phyloP scores from a whole-genome alignment of 2,888 invertebrate species.

The Aspidiotus rigidus region DNA sequence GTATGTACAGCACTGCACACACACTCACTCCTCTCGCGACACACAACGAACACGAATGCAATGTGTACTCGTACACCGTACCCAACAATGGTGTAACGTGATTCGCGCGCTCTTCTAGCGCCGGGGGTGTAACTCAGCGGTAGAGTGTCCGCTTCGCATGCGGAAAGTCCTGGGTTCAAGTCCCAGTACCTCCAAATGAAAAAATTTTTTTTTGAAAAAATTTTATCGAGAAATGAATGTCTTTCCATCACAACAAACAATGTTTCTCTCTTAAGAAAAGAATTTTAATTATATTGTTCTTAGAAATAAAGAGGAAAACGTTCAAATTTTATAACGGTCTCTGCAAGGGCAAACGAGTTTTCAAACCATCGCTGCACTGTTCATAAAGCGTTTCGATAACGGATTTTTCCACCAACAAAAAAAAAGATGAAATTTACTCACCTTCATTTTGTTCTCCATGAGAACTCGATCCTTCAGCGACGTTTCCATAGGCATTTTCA shows the following conservation, averaged over 20 bases:
- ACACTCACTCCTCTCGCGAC: background rate
- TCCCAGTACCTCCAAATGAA: constrained; percentile 75
- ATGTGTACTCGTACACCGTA: background rate
- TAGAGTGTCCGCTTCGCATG: constrained; percentile 99
- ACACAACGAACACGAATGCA: background rate
- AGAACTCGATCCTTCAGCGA: constrained; percentile 27
- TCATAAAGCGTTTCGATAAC: background rate
- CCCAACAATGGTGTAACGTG: background rate
- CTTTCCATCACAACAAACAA: background rate
- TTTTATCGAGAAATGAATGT: too few species aligned
- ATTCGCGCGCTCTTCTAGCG: background rate
- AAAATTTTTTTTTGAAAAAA: background rate
- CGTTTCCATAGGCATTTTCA: constrained; percentile 29
- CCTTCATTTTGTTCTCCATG: constrained; percentile 27
- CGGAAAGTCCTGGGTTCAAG: constrained; percentile 98
- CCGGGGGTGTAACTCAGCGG: constrained; percentile 92
- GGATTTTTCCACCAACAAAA: background rate
- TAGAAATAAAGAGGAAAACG: background rate
- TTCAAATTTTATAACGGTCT: background rate
- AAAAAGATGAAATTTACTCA: background rate
- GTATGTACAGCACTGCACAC: too few species aligned
- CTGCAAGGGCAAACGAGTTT: background rate
- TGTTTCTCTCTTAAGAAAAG: background rate
- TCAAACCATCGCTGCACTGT: background rate
- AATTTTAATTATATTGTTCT: background rate